A percentile compares a stretch with the other conserved stretches of the same genome.
phyloP scores from a whole-genome alignment of 2,113 vertebrate genomes.

The Oncorhynchus clarkii region DNA sequence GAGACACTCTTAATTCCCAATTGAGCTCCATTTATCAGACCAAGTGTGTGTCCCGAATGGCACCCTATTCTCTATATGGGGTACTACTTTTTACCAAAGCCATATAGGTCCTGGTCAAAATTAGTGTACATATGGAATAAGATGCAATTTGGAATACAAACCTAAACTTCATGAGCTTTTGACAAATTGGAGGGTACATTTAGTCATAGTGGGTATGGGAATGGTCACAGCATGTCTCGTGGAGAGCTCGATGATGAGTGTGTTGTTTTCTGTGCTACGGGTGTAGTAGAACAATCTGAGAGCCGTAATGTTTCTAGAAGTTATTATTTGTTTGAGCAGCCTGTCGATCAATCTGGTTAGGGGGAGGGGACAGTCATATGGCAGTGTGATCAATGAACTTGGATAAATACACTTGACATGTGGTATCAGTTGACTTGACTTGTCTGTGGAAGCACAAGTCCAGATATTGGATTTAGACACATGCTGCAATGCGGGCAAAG shows the following conservation, averaged over 20 bases:
- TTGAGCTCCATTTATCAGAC: background rate
- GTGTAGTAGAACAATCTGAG: too few relatives aligned
- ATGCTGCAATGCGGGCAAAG: background rate
- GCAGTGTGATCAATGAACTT: background rate
- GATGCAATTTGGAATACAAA: too few relatives aligned
- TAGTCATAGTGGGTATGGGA: too few relatives aligned
- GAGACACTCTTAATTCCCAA: background rate
- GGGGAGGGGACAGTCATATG: background rate
- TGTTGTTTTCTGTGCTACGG: too few relatives aligned
- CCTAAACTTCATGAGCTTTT: too few relatives aligned
- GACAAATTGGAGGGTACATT: too few relatives aligned
- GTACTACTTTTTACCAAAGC: too few relatives aligned
- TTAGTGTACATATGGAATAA: too few relatives aligned
- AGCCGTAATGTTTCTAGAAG: background rate
- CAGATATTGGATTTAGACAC: background rate
- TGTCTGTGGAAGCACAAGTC: background rate
- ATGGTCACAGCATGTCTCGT: too few relatives aligned
- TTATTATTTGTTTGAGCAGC: background rate
- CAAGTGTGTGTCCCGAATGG: background rate
- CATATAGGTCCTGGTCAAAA: too few relatives aligned
- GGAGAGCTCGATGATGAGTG: too few relatives aligned
- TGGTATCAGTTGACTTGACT: background rate
- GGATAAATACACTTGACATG: slow-evolving; percentile 1
- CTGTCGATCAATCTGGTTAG: background rate
- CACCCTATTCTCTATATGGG: too few relatives aligned